A percentile compares a stretch with the other conserved stretches of the same genome.
Conservation (phyloP, 2,888 invertebrate genomes). For the Helobdella robusta region DNA sequence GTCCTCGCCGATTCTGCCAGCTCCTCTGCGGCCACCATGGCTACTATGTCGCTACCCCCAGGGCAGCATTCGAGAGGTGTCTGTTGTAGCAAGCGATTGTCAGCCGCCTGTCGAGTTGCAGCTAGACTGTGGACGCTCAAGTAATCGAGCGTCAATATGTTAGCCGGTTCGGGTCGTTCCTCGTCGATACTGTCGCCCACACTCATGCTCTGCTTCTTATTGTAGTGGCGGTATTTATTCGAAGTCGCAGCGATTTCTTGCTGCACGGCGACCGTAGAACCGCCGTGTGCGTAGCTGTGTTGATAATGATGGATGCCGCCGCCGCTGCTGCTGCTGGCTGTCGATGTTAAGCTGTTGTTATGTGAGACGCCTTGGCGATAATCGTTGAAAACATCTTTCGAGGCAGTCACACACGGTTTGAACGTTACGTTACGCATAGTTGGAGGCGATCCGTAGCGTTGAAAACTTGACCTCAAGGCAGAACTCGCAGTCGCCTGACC, state of each 20-base stretch:
- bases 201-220: conserved; percentile 35
- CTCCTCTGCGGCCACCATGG: conserved; percentile 24
- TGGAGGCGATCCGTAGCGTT: conserved; percentile 38
- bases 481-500: conserved; percentile 33
- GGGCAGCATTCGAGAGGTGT: conserved; percentile 20
- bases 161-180: conserved; percentile 5
- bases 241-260: background rate
- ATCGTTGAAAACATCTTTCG: too few relatives aligned
- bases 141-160: conserved; percentile 11
- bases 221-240: conserved; percentile 1
- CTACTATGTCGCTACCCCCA: conserved; percentile 26
- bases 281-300: background rate
- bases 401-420: background rate
- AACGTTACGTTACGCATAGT: conserved; percentile 41
- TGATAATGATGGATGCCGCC: background rate
- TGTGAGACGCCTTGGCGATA: too few relatives aligned
- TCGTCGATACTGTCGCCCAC: conserved; percentile 39
- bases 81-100: background rate
- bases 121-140: conserved; percentile 25
- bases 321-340: background rate
- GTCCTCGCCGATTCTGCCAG: background rate
- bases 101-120: background rate
- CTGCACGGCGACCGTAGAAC: too few relatives aligned
- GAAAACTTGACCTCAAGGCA: conserved; percentile 21
- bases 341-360: too few relatives aligned